Evolutionary conservation across 2,797 vertebrate species (phyloP), one percentile per base, ranked within the genome.

Genomic region (Pangasius krempfi): DNA sequence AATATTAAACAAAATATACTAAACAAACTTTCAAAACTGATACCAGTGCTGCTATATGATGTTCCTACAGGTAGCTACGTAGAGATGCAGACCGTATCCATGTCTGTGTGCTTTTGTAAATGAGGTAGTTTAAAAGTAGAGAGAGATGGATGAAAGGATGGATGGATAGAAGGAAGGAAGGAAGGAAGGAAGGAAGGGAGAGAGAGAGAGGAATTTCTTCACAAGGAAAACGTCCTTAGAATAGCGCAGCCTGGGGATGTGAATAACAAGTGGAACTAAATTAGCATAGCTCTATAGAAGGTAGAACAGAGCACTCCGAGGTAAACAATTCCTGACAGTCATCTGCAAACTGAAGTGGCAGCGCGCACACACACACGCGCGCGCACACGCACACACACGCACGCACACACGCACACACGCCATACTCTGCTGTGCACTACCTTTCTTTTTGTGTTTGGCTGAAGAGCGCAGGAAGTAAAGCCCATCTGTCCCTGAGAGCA

Each of bases 381-480:
- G 85, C 52, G 14, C 68, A 84, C 83, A 40, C 13, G n/a, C 75
- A 73, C 33, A 64, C 62, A 87, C 70, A 70, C 66, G 82, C 72
- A 83, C 76, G 66, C 40, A 58, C 52, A 44, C 6, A 47, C 66
- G 88, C 72, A 58, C 8, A 81, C 70, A 62, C 33, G 5, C 68
- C 37, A 88, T 0, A 56, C 86, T 92, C 86, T 40, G 88, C 91
- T 93, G 92, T 92, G 92, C 92, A 92, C 56, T 58, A 58, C 56
- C 56, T 58, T 58, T 58, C 56, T 58, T 58, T 96, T 97, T 98
- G 90, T 97, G 97, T 97, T 98, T 98, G 93, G 97, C 95, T 60
- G 97, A 99, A 3, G 97, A 73, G 37, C 72, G 96, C 89, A 98
- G 96, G 96, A 98, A 99, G 94, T 97, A 98, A 50, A 96, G 94